A percentile compares a stretch with the other conserved stretches of the same genome.
Conservation (phyloP, 2,797 vertebrate genomes). For the Falco peregrinus region DNA sequence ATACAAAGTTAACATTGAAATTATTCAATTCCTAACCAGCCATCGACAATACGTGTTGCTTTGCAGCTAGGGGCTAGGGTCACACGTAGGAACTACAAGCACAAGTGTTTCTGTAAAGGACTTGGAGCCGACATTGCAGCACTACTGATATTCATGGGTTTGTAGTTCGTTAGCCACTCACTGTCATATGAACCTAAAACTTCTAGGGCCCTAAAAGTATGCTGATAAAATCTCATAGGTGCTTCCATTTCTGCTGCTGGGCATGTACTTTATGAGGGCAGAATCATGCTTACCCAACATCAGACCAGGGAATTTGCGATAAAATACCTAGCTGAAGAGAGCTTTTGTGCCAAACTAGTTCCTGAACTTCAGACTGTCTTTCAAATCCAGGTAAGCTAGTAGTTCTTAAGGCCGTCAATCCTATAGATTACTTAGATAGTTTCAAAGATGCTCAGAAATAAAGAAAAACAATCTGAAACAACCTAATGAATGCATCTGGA, state of each 20-base stretch:
- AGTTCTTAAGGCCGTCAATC: neutral
- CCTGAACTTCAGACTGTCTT: neutral
- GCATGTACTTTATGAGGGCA: neutral
- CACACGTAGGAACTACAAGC: neutral
- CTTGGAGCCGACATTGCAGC: neutral
- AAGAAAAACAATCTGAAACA: neutral
- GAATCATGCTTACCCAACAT: neutral
- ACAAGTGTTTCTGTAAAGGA: neutral
- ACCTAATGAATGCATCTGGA: neutral
- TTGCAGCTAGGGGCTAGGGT: neutral
- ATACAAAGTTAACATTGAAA: neutral
- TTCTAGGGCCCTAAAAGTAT: neutral
- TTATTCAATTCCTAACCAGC: neutral
- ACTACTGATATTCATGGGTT: neutral
- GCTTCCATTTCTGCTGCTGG: neutral
- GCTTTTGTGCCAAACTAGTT: neutral
- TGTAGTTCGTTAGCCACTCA: neutral
- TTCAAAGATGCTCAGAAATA: neutral
- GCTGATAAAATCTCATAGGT: neutral
- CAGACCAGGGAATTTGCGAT: neutral
- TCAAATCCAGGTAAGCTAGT: neutral
- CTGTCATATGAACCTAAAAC: neutral
- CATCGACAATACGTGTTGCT: neutral
- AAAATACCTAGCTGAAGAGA: neutral
- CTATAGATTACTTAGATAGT: neutral